Base-by-base conservation (phyloP, 1,140 invertebrate species). In the Diachasmimorpha longicaudata region DNA sequence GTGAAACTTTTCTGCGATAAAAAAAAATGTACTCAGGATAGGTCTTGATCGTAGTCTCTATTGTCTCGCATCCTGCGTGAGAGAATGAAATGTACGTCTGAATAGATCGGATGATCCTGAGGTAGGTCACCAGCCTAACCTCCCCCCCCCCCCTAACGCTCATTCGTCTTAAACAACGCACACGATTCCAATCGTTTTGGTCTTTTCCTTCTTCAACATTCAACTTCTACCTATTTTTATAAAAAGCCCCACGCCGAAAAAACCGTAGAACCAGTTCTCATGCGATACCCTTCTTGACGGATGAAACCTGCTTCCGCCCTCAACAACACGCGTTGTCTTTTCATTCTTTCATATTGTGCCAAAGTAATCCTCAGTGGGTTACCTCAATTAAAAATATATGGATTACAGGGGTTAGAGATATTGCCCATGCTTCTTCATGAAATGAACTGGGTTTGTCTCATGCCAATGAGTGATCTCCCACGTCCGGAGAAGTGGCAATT, bases 31-130 rank as follows among this genome's bases (percentile, higher is more conserved):
- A 67, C 23, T 39, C 2, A 25, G 36, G 52, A 69, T 70, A 69
- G 16, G 39, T 76, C 19, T 89, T 89, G 87, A 89, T 88, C 85
- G 85, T 78, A 71, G 78, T 79, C 58, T 68, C 86, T 79, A 87
- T 89, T 89, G 87, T 89, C 87, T 88, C 86, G 86, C 83, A 88
- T 89, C 87, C 87, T 89, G 87, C 86, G 82, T 85, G 85, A 82
- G 46, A 44, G 75, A 81, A 82, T 86, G 86, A 88, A 31, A 88
- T 86, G 81, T 82, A 82, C 85, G 81, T 71, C 85, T 79, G 85
- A 89, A 89, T 87, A 89, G 88, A 89, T 89, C 86, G 86, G 87
- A 89, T 88, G 87, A 89, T 88, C 85, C 88, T 86, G 82, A 83
- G 86, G 86, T 88, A 89, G 87, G 86, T 89, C 88, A 74, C 66